A percentile compares a stretch with the other conserved stretches of the same genome.
phyloP scores from a whole-genome alignment of 1,140 invertebrate species.

The Drosophila ironensis region DNA sequence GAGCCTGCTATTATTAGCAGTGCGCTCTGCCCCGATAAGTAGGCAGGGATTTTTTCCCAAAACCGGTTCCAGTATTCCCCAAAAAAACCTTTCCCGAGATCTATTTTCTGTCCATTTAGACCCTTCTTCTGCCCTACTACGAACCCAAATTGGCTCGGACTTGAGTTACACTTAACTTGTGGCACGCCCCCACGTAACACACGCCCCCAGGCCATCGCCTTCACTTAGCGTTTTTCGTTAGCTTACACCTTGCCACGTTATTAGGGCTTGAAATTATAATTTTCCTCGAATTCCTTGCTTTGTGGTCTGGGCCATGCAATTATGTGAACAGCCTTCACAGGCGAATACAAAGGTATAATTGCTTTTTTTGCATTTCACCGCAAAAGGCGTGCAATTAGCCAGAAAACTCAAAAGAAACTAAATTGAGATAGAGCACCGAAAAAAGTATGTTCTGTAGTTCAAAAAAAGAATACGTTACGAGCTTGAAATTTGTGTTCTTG shows the following conservation, averaged over 20 bases:
- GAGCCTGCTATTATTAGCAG: constrained; percentile 30
- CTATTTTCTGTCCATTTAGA: constrained; percentile 30
- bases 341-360: constrained; percentile 68
- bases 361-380: constrained; percentile 59
- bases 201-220: constrained; percentile 18
- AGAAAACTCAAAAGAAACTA: constrained; percentile 3
- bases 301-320: constrained; percentile 41
- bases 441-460: too few species aligned
- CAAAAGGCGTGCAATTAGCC: constrained; percentile 64
- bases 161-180: constrained; percentile 26
- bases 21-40: background rate
- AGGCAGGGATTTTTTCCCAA: constrained; percentile 7
- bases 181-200: constrained; percentile 9
- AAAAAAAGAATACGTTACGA: too few species aligned
- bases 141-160: background rate
- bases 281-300: constrained; percentile 35
- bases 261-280: constrained; percentile 63
- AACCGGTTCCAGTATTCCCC: background rate
- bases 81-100: background rate
- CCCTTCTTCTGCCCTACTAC: background rate
- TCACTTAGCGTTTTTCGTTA: constrained; percentile 40
- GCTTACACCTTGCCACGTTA: constrained; percentile 48
- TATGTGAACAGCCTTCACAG: constrained; percentile 59
- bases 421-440: constrained; percentile 30
- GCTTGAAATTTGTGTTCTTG: too few species aligned